A percentile compares a stretch with the other conserved stretches of the same genome.
These are phyloP conservation scores for Pseudochromis fuscus DNA, from an alignment of 2,797 vertebrate species.

Conservation along the genomic window DNA sequence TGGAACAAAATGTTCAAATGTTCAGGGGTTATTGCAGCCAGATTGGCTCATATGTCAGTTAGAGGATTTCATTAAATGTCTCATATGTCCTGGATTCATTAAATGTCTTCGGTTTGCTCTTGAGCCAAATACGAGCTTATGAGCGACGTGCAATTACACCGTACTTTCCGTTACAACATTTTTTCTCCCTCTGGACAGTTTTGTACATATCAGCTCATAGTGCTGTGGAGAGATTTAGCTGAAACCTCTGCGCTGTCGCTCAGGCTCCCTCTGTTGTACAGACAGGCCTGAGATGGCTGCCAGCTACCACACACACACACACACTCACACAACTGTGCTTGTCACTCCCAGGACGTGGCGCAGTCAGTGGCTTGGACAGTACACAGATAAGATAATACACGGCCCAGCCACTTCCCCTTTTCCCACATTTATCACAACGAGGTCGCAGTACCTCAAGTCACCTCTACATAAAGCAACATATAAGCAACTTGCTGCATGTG, in stretches of 20 bases:
- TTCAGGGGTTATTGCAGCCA: conserved; percentile 49
- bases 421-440: conserved; percentile 76
- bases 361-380: conserved; percentile 70
- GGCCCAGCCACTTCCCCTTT: conserved; percentile 68
- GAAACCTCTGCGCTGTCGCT: conserved; percentile 53
- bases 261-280: conserved; percentile 28
- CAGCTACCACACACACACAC: conserved; percentile 65
- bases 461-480: conserved; percentile 34
- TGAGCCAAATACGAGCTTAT: conserved; percentile 49
- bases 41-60: conserved; percentile 65
- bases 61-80: conserved; percentile 64
- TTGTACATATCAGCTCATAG: conserved; percentile 52
- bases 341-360: conserved; percentile 72
- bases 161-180: conserved; percentile 47
- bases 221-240: conserved; percentile 42
- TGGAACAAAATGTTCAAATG: conserved; percentile 46
- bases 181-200: conserved; percentile 45
- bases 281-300: conserved; percentile 43
- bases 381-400: conserved; percentile 77
- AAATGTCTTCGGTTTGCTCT: conserved; percentile 54
- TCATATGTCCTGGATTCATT: conserved; percentile 47
- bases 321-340: conserved; percentile 71
- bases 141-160: conserved; percentile 49
- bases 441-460: conserved; percentile 62
- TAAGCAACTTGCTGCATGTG: not conserved